Base-by-base conservation (phyloP, 2,888 invertebrate genomes). In the Nephrotoma guestfalica region DNA sequence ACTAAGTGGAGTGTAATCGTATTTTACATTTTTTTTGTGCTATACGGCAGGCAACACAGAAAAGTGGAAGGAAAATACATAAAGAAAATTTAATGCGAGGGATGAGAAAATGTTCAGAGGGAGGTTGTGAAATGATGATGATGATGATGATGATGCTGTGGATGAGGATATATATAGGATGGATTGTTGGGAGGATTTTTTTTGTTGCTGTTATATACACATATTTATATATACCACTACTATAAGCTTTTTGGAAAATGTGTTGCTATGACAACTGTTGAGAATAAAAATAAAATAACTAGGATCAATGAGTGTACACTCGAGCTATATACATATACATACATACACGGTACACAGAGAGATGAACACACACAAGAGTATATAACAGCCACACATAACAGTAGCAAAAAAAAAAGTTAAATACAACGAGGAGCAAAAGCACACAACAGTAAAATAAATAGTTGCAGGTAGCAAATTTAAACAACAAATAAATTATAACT, bases 201-300 rank as follows among this genome's bases (percentile, higher is more conserved):
- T 71, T 71, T 71, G 15, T 15, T 51, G 15, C 51, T 15, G 51
- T 51, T 51, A 51, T 51, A 15, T 51, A 51, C 51, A 51, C 15
- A 51, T 4, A 51, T 15, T 30, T 30, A 71, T 30, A 71, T 30
- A 71, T 11, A 71, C 71, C 9, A 71, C 71, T 30, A 18, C 71
- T 71, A 71, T 71, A 71, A 71, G 18, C 71, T 71, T 71, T 71
- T 71, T 11, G 71, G 71, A 71, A 71, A 71, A 71, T 71, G 71
- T 85, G 85, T 85, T 85, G 18, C 85, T 18, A 85, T 85, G 85
- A 43, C 85, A 85, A 85, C 85, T 43, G 85, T 85, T 85, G 85
- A 85, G 85, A 85, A 85, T 43, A 85, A 43, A 85, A 85, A 42
- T 45, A 45, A 85, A 84, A 42, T 41, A 84, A 84, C 71, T 71